Conservation (phyloP, 2,888 invertebrate genomes). For the Liopterus haemorrhoidalis region DNA sequence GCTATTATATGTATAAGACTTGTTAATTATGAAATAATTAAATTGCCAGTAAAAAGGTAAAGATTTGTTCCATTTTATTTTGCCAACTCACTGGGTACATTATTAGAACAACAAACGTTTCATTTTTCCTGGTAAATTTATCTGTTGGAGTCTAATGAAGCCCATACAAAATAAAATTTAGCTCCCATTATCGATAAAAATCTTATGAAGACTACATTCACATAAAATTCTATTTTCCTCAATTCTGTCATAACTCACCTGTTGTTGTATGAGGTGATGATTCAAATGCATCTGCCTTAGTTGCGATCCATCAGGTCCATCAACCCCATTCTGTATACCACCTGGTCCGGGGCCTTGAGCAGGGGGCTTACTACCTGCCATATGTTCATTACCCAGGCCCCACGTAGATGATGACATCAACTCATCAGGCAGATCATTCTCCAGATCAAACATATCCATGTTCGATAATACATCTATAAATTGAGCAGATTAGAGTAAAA, state of each 20-base stretch:
- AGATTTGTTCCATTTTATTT: too few relatives aligned
- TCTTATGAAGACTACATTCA: too few relatives aligned
- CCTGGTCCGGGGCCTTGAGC: slow-evolving; percentile 81
- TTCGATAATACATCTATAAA: slow-evolving; percentile 70
- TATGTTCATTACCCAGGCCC: slow-evolving; percentile 58
- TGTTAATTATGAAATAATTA: too few relatives aligned
- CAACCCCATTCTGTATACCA: slow-evolving; percentile 66
- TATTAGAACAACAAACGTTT: too few relatives aligned
- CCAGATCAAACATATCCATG: slow-evolving; percentile 81
- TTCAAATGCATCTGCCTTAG: slow-evolving; percentile 57
- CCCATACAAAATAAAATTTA: too few relatives aligned
- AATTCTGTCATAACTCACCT: slow-evolving; percentile 40
- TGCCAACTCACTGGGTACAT: too few relatives aligned
- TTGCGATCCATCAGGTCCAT: slow-evolving; percentile 53
- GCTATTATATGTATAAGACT: too few relatives aligned
- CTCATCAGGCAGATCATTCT: slow-evolving; percentile 89
- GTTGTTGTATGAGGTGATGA: slow-evolving; percentile 65
- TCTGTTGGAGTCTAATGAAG: too few relatives aligned
- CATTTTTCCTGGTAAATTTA: too few relatives aligned
- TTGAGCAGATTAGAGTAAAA: neutral
- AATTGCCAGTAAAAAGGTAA: too few relatives aligned
- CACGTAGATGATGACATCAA: slow-evolving; percentile 72
- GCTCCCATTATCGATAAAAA: too few relatives aligned
- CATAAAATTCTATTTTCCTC: too few relatives aligned
- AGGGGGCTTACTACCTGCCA: slow-evolving; percentile 63